A percentile compares a stretch with the other conserved stretches of the same genome.
Evolutionary conservation across 2,888 invertebrate genomes (phyloP).

Genomic region (Eilema caniola): DNA sequence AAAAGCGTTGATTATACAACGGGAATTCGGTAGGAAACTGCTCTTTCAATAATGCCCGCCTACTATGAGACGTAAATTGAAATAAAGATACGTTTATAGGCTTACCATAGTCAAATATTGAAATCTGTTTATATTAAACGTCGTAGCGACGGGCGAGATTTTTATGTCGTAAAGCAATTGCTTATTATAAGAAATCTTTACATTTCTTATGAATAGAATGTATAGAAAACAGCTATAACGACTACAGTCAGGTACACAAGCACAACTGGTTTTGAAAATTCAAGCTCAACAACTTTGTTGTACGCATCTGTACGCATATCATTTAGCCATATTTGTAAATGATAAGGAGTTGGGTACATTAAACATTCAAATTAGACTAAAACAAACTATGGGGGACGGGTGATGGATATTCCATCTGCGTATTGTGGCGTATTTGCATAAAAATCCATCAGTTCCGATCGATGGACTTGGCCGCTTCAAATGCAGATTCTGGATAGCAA

Average conservation of each 20-base stretch:
- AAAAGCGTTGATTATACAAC: constrained; percentile 86
- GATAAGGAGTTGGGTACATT: constrained; percentile 67
- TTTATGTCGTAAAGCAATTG: constrained; percentile 18
- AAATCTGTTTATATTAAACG: constrained; percentile 48
- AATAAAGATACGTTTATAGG: constrained; percentile 62
- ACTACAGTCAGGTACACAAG: constrained; percentile 27
- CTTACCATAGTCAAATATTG: constrained; percentile 57
- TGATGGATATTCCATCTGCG: constrained; percentile 83
- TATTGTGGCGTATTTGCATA: constrained; percentile 79
- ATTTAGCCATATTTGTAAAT: constrained; percentile 64
- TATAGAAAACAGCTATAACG: constrained; percentile 9
- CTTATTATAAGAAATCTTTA: constrained; percentile 16
- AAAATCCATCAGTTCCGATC: constrained; percentile 68
- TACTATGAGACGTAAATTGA: constrained; percentile 65
- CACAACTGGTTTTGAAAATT: constrained; percentile 37
- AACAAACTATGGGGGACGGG: constrained; percentile 68
- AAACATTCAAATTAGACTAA: constrained; percentile 83
- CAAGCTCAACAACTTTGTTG: constrained; percentile 29
- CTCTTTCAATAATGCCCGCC: constrained; percentile 73
- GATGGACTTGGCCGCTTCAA: constrained; percentile 63
- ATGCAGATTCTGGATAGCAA: constrained; percentile 77
- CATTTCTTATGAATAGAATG: constrained; percentile 13
- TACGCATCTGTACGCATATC: constrained; percentile 54
- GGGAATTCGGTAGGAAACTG: constrained; percentile 78
- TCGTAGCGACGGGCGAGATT: constrained; percentile 24